Evolutionary conservation across 2,888 invertebrate genomes (phyloP), one percentile per base, ranked within the genome.

Genomic region (Drepana falcataria): DNA sequence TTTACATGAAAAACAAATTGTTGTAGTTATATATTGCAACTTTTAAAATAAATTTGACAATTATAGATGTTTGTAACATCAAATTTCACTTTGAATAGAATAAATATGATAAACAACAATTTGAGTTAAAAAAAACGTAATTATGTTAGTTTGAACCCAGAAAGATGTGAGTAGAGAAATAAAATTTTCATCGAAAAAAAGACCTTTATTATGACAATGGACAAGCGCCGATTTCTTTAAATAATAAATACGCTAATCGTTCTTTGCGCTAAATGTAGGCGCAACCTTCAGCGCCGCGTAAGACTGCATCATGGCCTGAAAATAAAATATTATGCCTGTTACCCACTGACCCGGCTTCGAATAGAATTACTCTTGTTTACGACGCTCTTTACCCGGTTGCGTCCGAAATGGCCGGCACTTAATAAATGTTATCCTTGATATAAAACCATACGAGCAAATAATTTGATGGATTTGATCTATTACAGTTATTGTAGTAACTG

Each of bases 241-340:
- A 55, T 55, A 53, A 53, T 6, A 40, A 40, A 4, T 4, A 44
- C 44, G 9, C 9, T 44, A 44, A 44, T 44, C 3, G 74, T 79
- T 78, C 79, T 74, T 81, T 76, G 80, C 69, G 61, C 55, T 64
- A 55, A 65, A 61, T 68, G 63, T 69, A 65, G 62, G 58, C 40
- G 37, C 69, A 78, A 71, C 84, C 81, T 82, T 81, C 79, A 67
- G 58, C 65, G 61, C 64, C 59, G 69, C 68, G 58, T 64, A 59
- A 67, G 70, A 69, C 68, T 73, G 76, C 81, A 83, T 85, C 87
- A 83, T 74, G 65, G 65, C 75, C 82, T 82, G 79, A 81, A 85
- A 87, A 87, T 87, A 87, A 77, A 87, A 87, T 87, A 87, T 77
- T 81, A 72, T 71, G 57, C 65, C 59, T 60, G 57, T 59, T 65